Base-by-base conservation (phyloP, 2,888 invertebrate species). In the Nysson spinosus region DNA sequence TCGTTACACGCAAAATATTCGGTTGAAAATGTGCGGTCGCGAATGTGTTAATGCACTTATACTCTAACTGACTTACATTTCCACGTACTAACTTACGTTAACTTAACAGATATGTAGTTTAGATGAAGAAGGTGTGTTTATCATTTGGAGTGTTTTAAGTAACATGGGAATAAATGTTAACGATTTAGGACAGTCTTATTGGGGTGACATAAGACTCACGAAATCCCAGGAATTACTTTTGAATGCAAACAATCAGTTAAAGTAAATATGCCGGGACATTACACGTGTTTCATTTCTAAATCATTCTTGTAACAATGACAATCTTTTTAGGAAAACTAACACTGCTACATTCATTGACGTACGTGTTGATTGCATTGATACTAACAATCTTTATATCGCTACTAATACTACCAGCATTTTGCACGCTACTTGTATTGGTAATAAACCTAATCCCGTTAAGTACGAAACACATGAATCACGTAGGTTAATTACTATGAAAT, bases 101-200 rank as follows among this genome's bases (percentile, higher is more conserved):
- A 35, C 14, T 19, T 20, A 78, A 62, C 65, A 90, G 89, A 84
- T 90, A 50, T 89, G 89, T 72, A 89, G 88, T 56, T 81, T 90
- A 64, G 89, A 89, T 67, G 89, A 89, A 69, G 84, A 86, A 40
- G 90, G 90, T 4, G 78, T 69, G 26, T 75, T 90, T 43, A 86
- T 89, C 20, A 79, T 89, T 52, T 90, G 90, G 90, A 88, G 88
- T 63, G 84, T 89, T 20, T 83, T 90, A 30, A 69, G 82, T 69
- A 85, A 79, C 43, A 78, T 87, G 54, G 81, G 77, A 28, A 66
- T 69, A 37, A 78, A 50, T 61, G 22, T 68, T 1, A 81, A 85
- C 1, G 87, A 87, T 71, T 77, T 85, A 24, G 87, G 86, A 30
- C 78, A 87, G 35, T 84, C 87, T 4, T 82, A 85, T 61, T 88